Evolutionary conservation across 2,113 vertebrate genomes (phyloP).

Genomic region (Eurypyga helias): DNA sequence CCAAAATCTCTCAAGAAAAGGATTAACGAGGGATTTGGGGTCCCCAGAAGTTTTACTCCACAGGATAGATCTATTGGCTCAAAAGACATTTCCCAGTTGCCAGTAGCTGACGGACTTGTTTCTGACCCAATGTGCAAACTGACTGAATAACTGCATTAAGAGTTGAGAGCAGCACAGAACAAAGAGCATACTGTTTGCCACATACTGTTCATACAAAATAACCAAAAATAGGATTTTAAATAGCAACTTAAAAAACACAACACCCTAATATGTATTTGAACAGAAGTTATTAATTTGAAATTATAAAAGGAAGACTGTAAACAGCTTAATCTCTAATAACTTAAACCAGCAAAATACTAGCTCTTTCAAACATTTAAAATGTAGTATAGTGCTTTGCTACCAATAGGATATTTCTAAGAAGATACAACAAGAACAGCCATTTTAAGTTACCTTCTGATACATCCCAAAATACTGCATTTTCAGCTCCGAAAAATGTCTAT

Average conservation of each 20-base stretch:
- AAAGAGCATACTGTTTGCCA: not conserved
- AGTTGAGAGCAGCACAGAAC: not conserved
- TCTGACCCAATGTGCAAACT: not conserved
- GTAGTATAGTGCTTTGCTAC: not conserved
- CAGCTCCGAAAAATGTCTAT: not conserved
- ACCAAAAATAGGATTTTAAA: conserved; percentile 16
- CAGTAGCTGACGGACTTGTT: not conserved
- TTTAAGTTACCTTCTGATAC: not conserved
- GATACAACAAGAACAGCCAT: not conserved
- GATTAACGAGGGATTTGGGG: conserved; percentile 40
- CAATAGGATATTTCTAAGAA: not conserved
- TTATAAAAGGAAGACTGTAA: too few species aligned
- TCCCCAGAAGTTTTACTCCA: conserved; percentile 34
- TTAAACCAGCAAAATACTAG: not conserved
- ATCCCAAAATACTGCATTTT: not conserved
- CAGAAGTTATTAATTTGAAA: not conserved
- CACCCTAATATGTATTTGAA: not conserved
- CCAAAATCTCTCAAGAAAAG: conserved; percentile 44
- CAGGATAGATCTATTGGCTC: not conserved
- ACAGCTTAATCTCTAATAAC: not conserved
- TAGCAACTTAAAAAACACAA: not conserved
- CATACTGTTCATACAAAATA: not conserved
- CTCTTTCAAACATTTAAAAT: not conserved
- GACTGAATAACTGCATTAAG: not conserved
- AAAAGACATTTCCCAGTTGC: conserved; percentile 9